Evolutionary conservation across 2,888 invertebrate species (phyloP), one percentile per base, ranked within the genome.

Genomic region (Atrina japonica): DNA sequence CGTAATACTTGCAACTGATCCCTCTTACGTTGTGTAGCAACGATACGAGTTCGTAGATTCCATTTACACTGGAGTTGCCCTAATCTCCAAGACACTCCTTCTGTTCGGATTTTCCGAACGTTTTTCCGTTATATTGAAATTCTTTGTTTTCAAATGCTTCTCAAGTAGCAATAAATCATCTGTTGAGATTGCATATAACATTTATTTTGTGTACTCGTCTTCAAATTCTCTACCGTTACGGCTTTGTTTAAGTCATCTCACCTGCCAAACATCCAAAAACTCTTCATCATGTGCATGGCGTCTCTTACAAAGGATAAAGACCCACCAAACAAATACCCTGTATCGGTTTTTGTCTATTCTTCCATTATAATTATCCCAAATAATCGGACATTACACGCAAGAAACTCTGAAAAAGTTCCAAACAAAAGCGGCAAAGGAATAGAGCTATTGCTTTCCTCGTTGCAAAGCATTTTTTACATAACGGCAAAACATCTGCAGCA

Each of bases 131-230:
- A 49, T 59, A 78, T 79, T 80, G 76, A 75, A 67, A 70, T 66
- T 66, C 66, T 76, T 82, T 77, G 81, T 85, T 82, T 80, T 83
- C 83, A 80, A 79, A 80, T 83, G 85, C 82, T 81, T 80, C 81
- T 83, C 77, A 80, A 82, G 84, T 84, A 83, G 84, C 80, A 79
- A 87, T 87, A 87, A 87, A 87, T 87, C 87, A 87, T 84, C 83
- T 81, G 83, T 78, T 78, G 78, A 75, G 78, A 78, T 77, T 82
- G 78, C 78, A 80, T 81, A 77, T 82, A 81, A 76, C 82, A 79
- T 85, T 81, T 82, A 83, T 83, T 83, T 74, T 83, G 81, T 84
- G 83, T 85, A 82, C 80, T 80, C 76, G 76, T 80, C 80, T 78
- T 76, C 76, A 71, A 78, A 76, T 77, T 80, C 79, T 72, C 79